Evolutionary conservation across 1,140 invertebrate species (phyloP).

Genomic region (Pinna nobilis): DNA sequence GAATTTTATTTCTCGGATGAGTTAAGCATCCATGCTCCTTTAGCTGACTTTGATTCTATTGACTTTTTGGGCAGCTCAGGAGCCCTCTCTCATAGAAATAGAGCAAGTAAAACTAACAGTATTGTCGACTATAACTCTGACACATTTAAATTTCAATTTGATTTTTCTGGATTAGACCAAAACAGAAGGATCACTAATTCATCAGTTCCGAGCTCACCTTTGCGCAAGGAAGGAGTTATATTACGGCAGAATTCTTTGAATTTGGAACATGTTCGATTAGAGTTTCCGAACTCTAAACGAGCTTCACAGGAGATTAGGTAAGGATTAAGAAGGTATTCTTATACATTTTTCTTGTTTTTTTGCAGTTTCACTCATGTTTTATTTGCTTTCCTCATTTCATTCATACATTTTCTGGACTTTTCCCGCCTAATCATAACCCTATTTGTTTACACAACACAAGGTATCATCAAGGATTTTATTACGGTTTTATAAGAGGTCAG

Average conservation of each 20-base stretch:
- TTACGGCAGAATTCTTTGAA: constrained; percentile 17
- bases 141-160: constrained; percentile 62
- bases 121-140: constrained; percentile 51
- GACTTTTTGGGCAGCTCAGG: constrained; percentile 53
- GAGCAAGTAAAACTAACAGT: constrained; percentile 35
- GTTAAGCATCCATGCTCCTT: constrained; percentile 55
- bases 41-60: constrained; percentile 59
- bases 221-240: background rate
- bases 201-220: constrained; percentile 1
- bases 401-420: no score
- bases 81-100: constrained; percentile 24
- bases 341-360: background rate
- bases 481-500: no score
- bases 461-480: no score
- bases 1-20: constrained; percentile 53
- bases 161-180: constrained; percentile 61
- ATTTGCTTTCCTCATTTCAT: no score
- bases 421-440: no score
- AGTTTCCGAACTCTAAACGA: constrained; percentile 31
- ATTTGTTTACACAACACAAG: no score
- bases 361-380: background rate
- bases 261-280: constrained; percentile 39
- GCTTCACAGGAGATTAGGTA: constrained; percentile 43
- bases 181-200: constrained; percentile 18
- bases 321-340: constrained; percentile 7